Percentiles rank a stretch among this genome's conserved stretches.
These are phyloP conservation scores for Labeo rohita DNA, from an alignment of 2,113 vertebrate species.

Conservation along the genomic window DNA sequence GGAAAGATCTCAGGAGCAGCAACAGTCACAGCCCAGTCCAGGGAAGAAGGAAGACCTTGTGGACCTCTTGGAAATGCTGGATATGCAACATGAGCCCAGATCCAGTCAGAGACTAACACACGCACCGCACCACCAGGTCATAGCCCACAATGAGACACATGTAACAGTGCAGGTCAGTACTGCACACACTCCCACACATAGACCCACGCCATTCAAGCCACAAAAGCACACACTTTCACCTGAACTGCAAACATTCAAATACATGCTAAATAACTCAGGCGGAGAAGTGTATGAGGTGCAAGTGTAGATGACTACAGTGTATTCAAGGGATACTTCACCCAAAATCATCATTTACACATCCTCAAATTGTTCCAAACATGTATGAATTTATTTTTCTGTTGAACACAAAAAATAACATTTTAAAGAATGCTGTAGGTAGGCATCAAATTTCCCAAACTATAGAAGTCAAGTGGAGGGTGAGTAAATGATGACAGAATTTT, in stretches of 20 bases:
- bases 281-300: conserved; percentile 38
- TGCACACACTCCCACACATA: conserved; percentile 34
- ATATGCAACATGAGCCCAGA: conserved; percentile 73
- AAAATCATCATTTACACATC: neutral
- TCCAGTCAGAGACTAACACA: conserved; percentile 69
- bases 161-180: conserved; percentile 72
- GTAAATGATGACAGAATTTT: neutral
- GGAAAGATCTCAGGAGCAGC: conserved; percentile 66
- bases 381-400: neutral
- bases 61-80: conserved; percentile 79
- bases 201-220: conserved; percentile 32
- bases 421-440: neutral
- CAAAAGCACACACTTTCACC: conserved; percentile 34
- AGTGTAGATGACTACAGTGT: conserved; percentile 18
- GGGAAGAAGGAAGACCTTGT: conserved; percentile 67
- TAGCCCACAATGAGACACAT: conserved; percentile 61
- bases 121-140: conserved; percentile 65
- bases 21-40: conserved; percentile 64
- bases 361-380: neutral
- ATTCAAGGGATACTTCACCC: neutral
- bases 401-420: neutral
- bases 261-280: conserved; percentile 3
- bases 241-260: conserved; percentile 2
- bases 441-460: neutral
- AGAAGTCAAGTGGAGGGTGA: neutral